Percentiles rank a stretch among this genome's conserved stretches.
phyloP scores from a whole-genome alignment of 2,113 vertebrate species.

The Carassius carassius region DNA sequence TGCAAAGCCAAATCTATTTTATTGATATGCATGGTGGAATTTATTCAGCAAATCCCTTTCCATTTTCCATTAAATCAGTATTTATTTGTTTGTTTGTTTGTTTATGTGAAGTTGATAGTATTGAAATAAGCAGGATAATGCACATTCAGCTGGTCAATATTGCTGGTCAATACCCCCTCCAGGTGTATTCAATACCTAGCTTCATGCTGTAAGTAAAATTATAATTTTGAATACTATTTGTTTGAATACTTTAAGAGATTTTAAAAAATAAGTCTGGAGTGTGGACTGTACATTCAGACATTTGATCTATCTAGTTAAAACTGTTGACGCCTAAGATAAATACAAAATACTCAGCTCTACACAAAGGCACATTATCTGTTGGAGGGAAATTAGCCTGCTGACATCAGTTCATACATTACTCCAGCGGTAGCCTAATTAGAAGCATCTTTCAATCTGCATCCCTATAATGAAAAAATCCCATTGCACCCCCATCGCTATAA shows the following conservation, averaged over 20 bases:
- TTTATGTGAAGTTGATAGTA: neutral
- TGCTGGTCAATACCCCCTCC: neutral
- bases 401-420: slow-evolving; percentile 2
- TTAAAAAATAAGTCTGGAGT: neutral
- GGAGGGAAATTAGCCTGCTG: neutral
- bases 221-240: neutral
- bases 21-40: no score
- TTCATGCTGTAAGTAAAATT: neutral
- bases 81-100: neutral
- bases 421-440: neutral
- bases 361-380: slow-evolving; percentile 17
- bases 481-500: slow-evolving; percentile 44
- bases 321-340: neutral
- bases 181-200: neutral
- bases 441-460: neutral
- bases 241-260: neutral
- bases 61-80: neutral
- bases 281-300: neutral
- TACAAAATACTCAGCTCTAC: neutral
- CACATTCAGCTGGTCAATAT: neutral
- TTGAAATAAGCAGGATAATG: neutral
- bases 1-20: neutral
- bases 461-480: neutral
- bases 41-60: no score
- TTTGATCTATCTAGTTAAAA: neutral